These are phyloP conservation scores for Therioaphis trifolii DNA, from an alignment of 2,888 invertebrate species.

Conservation along the genomic window DNA sequence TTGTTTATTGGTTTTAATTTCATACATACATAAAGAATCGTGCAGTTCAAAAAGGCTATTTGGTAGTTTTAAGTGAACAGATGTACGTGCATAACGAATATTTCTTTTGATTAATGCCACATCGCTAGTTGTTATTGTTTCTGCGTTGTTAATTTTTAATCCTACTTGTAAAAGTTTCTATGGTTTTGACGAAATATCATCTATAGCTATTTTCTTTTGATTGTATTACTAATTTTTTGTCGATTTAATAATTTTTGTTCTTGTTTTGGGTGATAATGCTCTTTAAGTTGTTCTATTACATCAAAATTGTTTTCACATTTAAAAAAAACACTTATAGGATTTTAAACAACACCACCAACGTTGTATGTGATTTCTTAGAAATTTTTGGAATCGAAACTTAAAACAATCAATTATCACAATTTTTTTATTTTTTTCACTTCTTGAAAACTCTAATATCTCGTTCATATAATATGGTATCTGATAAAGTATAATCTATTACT, in stretches of 20 bases:
- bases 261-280: conserved; percentile 14
- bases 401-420: no score
- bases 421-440: no score
- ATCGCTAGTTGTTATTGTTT: conserved; percentile 27
- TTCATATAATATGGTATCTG: no score
- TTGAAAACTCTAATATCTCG: no score
- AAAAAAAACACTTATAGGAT: no score
- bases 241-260: conserved; percentile 28
- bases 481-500: no score
- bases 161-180: conserved; percentile 20
- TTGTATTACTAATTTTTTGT: conserved; percentile 5
- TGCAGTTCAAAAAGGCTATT: conserved; percentile 24
- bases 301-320: background rate
- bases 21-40: conserved; percentile 8
- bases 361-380: no score
- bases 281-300: conserved; percentile 16
- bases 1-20: conserved; percentile 5
- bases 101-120: conserved; percentile 16
- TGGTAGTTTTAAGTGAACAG: conserved; percentile 32
- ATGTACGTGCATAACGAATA: conserved; percentile 26
- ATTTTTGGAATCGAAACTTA: no score
- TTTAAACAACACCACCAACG: background rate
- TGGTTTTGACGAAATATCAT: conserved; percentile 25
- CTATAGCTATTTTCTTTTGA: background rate
- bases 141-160: conserved; percentile 13